Evolutionary conservation across 1,140 invertebrate species (phyloP), one percentile per base, ranked within the genome.

Genomic region (Stegodyphus dumicola): DNA sequence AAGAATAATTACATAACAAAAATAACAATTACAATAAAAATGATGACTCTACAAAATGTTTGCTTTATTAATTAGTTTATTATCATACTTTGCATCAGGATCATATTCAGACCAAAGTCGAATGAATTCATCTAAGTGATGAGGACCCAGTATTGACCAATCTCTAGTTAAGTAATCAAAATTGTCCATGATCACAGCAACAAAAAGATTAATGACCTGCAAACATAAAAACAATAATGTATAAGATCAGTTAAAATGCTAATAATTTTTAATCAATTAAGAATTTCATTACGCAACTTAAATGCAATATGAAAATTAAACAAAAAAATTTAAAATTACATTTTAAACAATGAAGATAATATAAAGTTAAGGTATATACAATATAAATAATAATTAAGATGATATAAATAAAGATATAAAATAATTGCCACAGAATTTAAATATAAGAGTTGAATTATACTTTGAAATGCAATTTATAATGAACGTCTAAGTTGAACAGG

Each of bases 121-220:
- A 89, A 99, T 97, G 92, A 99, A 99, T 92, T 99, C 98, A 92
- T 99, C 98, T 88, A 99, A 93, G 93, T 99, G 98, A 92, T 99
- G 98, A 54, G 98, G 98, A 78, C 98, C 98, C 87, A 99, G 91
- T 89, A 99, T 99, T 13, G 97, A 99, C 98, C 98, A 99, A 93
- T 99, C 98, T 90, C 98, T 93, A 15, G 98, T 99, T 87, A 99
- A 91, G 91, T 99, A 99, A 92, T 99, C 98, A 92, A 99, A 99
- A 91, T 99, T 99, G 92, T 99, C 98, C 98, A 99, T 99, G 90
- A 99, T 99, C 88, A 99, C 98, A 88, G 98, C 98, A 64, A 99
- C 98, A 92, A 99, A 99, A 81, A 99, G 93, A 92, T 99, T 99
- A 86, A 99, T 99, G 89, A 99, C 98, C 85, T 86, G 33, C 54